Percentiles rank a stretch among this genome's conserved stretches.
These are phyloP conservation scores for Sminthurinus signatus DNA, from an alignment of 1,140 invertebrate genomes.

Conservation along the genomic window DNA sequence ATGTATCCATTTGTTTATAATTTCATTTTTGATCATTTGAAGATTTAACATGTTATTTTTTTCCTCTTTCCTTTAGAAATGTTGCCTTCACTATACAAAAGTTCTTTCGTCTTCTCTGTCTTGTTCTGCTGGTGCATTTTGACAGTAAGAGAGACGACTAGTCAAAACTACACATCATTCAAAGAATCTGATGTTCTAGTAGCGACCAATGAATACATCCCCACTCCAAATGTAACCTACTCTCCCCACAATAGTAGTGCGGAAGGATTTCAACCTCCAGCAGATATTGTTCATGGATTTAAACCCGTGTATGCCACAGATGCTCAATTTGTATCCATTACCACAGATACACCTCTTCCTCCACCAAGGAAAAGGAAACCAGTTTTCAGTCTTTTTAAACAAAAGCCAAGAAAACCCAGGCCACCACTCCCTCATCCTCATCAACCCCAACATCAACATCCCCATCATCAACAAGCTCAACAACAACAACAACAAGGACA, in stretches of 20 bases:
- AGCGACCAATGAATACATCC: slow-evolving; percentile 15
- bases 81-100: too few relatives aligned
- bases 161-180: slow-evolving; percentile 7
- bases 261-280: slow-evolving; percentile 17
- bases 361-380: slow-evolving; percentile 15
- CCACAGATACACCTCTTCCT: slow-evolving; percentile 19
- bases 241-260: slow-evolving; percentile 16
- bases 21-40: too few relatives aligned
- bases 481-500: background rate
- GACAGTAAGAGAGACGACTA: too few relatives aligned
- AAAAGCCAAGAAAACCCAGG: too few relatives aligned
- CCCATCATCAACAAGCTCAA: background rate
- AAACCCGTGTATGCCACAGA: slow-evolving; percentile 36
- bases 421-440: background rate
- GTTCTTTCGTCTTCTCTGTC: too few relatives aligned
- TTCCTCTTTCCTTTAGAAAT: too few relatives aligned
- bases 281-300: slow-evolving; percentile 33
- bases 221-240: slow-evolving; percentile 8
- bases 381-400: slow-evolving; percentile 20
- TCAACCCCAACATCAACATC: background rate
- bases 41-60: too few relatives aligned
- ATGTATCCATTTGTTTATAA: too few relatives aligned
- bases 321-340: slow-evolving; percentile 35
- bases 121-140: too few relatives aligned
- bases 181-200: slow-evolving; percentile 17